Evolutionary conservation across 2,888 invertebrate species (phyloP), one percentile per base, ranked within the genome.

Genomic region (Lasioglossum calceatum): DNA sequence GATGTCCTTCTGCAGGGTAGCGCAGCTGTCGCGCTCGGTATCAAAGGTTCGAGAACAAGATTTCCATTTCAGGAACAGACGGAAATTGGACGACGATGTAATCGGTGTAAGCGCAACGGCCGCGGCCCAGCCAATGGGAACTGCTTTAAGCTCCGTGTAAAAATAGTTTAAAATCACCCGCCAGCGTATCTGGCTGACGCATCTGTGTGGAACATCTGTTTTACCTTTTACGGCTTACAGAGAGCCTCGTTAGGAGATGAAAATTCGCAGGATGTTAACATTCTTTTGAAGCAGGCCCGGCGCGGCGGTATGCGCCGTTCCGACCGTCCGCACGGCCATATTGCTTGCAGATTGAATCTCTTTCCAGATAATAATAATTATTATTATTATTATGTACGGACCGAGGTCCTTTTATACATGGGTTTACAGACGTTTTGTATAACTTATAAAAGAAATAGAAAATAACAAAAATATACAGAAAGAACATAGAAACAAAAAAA

Each of bases 61-160:
- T 91, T 89, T 89, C 89, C 88, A 91, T 87, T 91, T 85, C 67
- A 83, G 54, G 76, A 74, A 44, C 85, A 79, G 77, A 81, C 88
- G 88, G 87, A 91, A 89, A 91, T 91, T 91, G 89, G 81, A 91
- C 82, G 77, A 76, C 74, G 83, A 61, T 44, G 81, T 79, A 86
- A 82, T 86, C 80, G 85, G 67, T 44, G 81, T 77, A 84, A 84
- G 88, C 79, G 78, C 54, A 75, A 71, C 54, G 54, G 82, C 58
- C 81, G 77, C 54, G 54, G 82, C 64, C 81, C 74, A n/a, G 73
- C 79, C 82, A 79, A 70, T 84, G 79, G 80, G 82, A 91, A 77
- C 83, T 67, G 75, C 82, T 76, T 85, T 85, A 84, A 90, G 74
- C 82, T 75, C 23, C 47, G 54, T 44, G 64, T 61, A 78, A 90